These are phyloP conservation scores for Litoditis marina DNA, from an alignment of 2,888 invertebrate species.

Conservation along the genomic window DNA sequence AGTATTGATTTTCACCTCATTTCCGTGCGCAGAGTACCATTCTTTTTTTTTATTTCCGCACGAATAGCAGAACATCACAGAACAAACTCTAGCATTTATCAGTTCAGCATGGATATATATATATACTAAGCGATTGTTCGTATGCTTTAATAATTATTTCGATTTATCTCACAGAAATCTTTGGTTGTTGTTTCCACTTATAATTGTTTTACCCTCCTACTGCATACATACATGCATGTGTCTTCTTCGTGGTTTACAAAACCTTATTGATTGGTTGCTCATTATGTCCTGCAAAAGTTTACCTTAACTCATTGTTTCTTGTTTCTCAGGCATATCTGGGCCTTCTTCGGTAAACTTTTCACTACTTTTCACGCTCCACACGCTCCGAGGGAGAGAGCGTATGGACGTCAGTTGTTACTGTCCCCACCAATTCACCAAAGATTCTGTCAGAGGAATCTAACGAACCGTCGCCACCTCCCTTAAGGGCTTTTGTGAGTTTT, in stretches of 20 bases:
- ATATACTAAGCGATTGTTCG: too few relatives aligned
- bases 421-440: conserved; percentile 37
- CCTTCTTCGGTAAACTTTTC: neutral
- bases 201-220: too few relatives aligned
- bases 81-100: too few relatives aligned
- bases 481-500: conserved; percentile 34
- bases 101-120: too few relatives aligned
- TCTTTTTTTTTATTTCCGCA: too few relatives aligned
- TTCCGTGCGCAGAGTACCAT: too few relatives aligned
- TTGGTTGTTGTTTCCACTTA: too few relatives aligned
- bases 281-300: neutral
- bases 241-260: neutral
- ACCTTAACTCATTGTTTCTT: neutral
- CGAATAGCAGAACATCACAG: too few relatives aligned
- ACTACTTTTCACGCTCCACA: conserved; percentile 20
- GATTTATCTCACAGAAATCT: too few relatives aligned
- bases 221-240: too few relatives aligned
- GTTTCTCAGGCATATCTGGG: neutral
- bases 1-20: too few relatives aligned
- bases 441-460: conserved; percentile 45
- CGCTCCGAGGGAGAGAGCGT: conserved; percentile 48
- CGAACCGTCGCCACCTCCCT: conserved; percentile 43
- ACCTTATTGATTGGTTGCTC: neutral
- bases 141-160: too few relatives aligned
- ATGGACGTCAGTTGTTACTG: conserved; percentile 35